Evolutionary conservation across 2,888 invertebrate species (phyloP).

Genomic region (Fragum fragum): DNA sequence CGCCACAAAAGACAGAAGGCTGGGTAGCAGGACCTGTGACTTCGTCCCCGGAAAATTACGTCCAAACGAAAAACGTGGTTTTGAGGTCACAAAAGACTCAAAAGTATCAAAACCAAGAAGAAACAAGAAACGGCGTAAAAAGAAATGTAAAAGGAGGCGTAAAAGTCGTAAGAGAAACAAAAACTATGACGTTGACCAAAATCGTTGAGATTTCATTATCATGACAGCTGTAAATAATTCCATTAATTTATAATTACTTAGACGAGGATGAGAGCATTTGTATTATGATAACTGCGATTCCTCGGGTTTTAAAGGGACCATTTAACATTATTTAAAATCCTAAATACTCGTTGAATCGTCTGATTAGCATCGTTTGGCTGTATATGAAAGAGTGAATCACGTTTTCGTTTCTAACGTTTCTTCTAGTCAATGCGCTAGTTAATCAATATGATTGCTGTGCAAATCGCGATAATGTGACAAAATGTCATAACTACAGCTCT

Average conservation of each 20-base stretch:
- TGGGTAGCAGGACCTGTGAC: slow-evolving; percentile 7
- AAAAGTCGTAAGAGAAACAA: not conserved
- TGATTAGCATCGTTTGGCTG: no score
- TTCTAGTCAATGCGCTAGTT: no score
- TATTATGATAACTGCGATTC: no score
- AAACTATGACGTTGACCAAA: slow-evolving; percentile 7
- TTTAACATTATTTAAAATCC: no score
- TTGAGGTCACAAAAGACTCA: not conserved
- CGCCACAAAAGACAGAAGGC: slow-evolving; percentile 36
- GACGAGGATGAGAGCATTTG: not conserved
- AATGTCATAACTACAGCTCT: no score
- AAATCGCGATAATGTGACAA: no score
- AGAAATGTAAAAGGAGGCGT: not conserved
- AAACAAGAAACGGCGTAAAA: not conserved
- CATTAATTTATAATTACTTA: slow-evolving; percentile 20
- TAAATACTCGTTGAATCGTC: no score
- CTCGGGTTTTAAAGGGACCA: no score
- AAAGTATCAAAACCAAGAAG: not conserved
- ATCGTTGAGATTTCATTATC: not conserved
- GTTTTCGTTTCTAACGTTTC: no score
- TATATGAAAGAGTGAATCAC: no score
- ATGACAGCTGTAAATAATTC: slow-evolving; percentile 23
- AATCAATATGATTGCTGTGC: no score
- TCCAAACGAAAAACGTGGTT: not conserved
- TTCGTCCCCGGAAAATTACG: not conserved